Percentiles rank a stretch among this genome's conserved stretches.
Evolutionary conservation across 2,888 invertebrate species (phyloP).

Genomic region (Pegoplata infirma): DNA sequence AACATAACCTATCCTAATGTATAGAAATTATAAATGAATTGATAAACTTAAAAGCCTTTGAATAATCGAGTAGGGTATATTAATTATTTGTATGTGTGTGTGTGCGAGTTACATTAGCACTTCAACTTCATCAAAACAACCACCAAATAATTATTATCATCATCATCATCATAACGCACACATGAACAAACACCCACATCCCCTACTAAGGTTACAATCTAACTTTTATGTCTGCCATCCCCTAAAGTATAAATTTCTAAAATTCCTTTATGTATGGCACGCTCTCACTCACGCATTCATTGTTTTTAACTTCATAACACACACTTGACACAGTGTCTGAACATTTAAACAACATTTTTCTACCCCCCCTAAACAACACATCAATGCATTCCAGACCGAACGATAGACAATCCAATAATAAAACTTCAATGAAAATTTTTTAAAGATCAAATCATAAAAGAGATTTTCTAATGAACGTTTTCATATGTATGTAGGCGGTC

Average conservation of each 20-base stretch:
- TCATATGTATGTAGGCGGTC: too few species aligned
- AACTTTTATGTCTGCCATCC: conserved; percentile 18
- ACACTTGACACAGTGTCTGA: conserved; percentile 51
- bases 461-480: too few species aligned
- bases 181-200: neutral
- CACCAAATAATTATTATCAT: conserved; percentile 18
- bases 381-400: conserved; percentile 33
- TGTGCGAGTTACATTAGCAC: neutral
- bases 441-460: conserved; percentile 33
- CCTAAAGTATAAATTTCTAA: conserved; percentile 35
- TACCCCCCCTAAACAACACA: conserved; percentile 44
- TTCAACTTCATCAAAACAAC: conserved; percentile 24
- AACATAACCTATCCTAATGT: too few species aligned
- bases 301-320: conserved; percentile 29
- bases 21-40: too few species aligned
- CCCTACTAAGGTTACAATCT: neutral
- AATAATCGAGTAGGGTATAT: too few species aligned
- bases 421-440: conserved; percentile 28
- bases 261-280: conserved; percentile 36
- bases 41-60: too few species aligned
- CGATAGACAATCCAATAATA: conserved; percentile 4
- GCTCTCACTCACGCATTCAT: conserved; percentile 37
- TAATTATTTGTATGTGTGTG: conserved; percentile 11
- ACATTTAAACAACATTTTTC: conserved; percentile 21
- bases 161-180: neutral